phyloP scores from a whole-genome alignment of 2,888 invertebrate genomes.

The Dromius quadrimaculatus region DNA sequence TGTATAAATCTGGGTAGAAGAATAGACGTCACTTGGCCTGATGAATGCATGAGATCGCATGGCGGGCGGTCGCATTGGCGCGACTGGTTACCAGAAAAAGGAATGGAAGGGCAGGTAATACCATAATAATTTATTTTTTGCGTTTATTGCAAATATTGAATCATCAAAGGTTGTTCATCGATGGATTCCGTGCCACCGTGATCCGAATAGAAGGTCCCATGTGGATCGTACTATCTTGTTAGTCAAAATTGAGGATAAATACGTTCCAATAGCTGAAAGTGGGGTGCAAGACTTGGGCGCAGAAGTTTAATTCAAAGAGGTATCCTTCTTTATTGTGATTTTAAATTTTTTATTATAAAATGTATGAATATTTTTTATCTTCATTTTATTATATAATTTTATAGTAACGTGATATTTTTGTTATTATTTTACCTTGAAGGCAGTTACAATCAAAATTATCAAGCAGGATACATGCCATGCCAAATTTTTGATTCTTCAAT shows the following conservation, averaged over 20 bases:
- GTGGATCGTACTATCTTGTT: conserved; percentile 92
- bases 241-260: conserved; percentile 92
- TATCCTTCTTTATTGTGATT: conserved; percentile 28
- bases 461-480: conserved; percentile 28
- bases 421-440: conserved; percentile 27
- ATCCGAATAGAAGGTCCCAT: conserved; percentile 88
- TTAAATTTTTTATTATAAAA: conserved; percentile 12
- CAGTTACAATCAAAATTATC: conserved; percentile 15
- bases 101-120: conserved; percentile 89
- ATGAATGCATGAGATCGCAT: conserved; percentile 85
- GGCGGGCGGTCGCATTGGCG: conserved; percentile 93
- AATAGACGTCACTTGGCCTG: conserved; percentile 97
- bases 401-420: conserved; percentile 35
- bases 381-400: conserved; percentile 28
- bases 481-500: conserved; percentile 19
- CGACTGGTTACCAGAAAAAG: conserved; percentile 89
- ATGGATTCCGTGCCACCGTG: conserved; percentile 94
- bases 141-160: background rate
- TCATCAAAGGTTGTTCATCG: conserved; percentile 93
- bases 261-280: conserved; percentile 92
- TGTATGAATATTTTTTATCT: conserved; percentile 12
- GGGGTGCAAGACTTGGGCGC: conserved; percentile 79
- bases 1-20: conserved; percentile 90
- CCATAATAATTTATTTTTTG: conserved; percentile 35
- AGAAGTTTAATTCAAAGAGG: conserved; percentile 21